Percentiles rank a stretch among this genome's conserved stretches.
phyloP scores from a whole-genome alignment of 2,797 vertebrate species.

The Lutjanus campechanus region DNA sequence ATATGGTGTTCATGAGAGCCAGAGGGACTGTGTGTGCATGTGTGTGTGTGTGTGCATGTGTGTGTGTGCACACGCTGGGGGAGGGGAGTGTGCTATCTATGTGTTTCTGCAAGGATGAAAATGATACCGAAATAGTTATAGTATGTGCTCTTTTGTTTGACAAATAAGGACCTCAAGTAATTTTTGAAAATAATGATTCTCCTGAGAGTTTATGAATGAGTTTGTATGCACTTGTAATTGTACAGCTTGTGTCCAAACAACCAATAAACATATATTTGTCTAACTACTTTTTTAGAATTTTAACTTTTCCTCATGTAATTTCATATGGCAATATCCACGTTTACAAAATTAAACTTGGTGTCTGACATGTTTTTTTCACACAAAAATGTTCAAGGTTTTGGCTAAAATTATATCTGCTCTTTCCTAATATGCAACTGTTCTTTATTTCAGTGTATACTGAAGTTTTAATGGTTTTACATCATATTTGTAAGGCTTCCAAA shows the following conservation, averaged over 20 bases:
- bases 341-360: too few species aligned
- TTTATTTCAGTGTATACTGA: too few species aligned
- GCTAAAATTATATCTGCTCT: not conserved
- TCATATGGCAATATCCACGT: not conserved
- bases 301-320: not conserved
- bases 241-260: not conserved
- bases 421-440: too few species aligned
- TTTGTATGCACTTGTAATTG: too few species aligned
- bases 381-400: not conserved
- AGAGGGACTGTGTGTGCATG: slow-evolving; percentile 7
- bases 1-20: slow-evolving; percentile 46
- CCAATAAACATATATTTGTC: too few species aligned
- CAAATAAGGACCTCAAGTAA: too few species aligned
- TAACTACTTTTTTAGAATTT: not conserved
- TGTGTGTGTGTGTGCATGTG: slow-evolving; percentile 17
- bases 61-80: slow-evolving; percentile 33
- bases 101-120: not conserved
- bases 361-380: not conserved
- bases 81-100: slow-evolving; percentile 10
- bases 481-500: too few species aligned
- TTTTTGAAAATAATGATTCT: too few species aligned
- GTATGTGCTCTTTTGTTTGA: not conserved
- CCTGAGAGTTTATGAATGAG: not conserved
- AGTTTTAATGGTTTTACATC: too few species aligned
- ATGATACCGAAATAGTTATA: not conserved